Evolutionary conservation across 2,797 vertebrate genomes (phyloP), one percentile per base, ranked within the genome.

Genomic region (Sylvilagus floridanus): DNA sequence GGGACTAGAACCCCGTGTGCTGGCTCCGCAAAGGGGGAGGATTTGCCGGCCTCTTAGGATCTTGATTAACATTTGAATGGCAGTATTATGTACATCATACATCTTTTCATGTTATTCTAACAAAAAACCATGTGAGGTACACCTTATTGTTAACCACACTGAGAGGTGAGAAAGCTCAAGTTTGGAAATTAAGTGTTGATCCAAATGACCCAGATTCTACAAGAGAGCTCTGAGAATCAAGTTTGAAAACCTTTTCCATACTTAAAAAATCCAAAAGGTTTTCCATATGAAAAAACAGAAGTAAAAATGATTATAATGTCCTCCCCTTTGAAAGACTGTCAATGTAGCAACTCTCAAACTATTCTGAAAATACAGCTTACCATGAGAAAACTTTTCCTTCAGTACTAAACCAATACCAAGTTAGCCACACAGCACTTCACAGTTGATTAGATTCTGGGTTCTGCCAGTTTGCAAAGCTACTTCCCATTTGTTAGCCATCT

Each of bases 21-120:
- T n/a, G n/a, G n/a, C n/a, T n/a, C n/a, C n/a, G n/a, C n/a, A n/a
- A n/a, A n/a, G n/a, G n/a, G n/a, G n/a, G n/a, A n/a, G n/a, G n/a
- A n/a, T n/a, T n/a, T n/a, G n/a, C n/a, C n/a, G n/a, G n/a, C n/a
- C n/a, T n/a, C n/a, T n/a, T n/a, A n/a, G n/a, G n/a, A n/a, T n/a
- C n/a, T 69, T 86, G 26, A 52, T 66, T 77, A 79, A 88, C 24
- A 75, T 37, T 73, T 63, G 72, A 88, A 79, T 28, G 17, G 0
- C 7, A 69, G 0, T 90, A 83, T 57, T 26, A 42, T 63, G 32
- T 57, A 28, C 30, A 72, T 82, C 66, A 28, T 4, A 1, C 60
- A 65, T 42, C 28, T 76, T 93, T 30, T 77, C n/a, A 73, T 30
- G 83, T 84, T 69, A 83, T 72, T 91, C 13, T 54, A 84, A 71